Percentiles rank a stretch among this genome's conserved stretches.
Evolutionary conservation across 2,888 invertebrate species (phyloP).

Genomic region (Rotaria sp.): DNA sequence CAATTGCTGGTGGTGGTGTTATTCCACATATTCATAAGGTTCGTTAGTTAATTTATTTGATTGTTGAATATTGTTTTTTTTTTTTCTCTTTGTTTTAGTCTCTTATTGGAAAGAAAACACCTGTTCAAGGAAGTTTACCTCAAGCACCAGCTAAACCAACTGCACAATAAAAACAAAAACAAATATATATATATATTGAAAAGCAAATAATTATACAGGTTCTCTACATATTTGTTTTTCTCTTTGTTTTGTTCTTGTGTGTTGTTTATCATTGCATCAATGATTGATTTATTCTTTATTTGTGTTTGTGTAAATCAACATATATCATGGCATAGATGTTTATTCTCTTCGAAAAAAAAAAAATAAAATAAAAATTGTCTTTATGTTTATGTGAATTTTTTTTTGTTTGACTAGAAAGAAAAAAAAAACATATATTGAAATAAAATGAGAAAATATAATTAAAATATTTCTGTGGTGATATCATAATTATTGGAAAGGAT

Average conservation of each 20-base stretch:
- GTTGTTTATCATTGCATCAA: not conserved
- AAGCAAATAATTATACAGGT: not conserved
- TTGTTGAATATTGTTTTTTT: not conserved
- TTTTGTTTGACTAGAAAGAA: too few relatives aligned
- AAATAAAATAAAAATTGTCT: too few relatives aligned
- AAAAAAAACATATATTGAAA: too few relatives aligned
- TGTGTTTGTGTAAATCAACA: too few relatives aligned
- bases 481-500: too few relatives aligned
- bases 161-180: not conserved
- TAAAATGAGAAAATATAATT: too few relatives aligned
- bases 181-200: not conserved
- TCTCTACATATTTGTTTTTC: not conserved
- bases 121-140: not conserved
- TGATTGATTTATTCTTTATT: not conserved
- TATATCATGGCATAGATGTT: too few relatives aligned
- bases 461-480: too few relatives aligned
- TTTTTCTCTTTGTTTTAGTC: not conserved
- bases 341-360: too few relatives aligned
- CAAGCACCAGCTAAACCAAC: not conserved
- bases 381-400: too few relatives aligned
- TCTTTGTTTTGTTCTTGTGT: not conserved
- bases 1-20: constrained; percentile 98
- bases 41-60: not conserved
- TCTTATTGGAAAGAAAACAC: constrained; percentile 10
- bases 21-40: constrained; percentile 97